Base-by-base conservation (phyloP, 2,113 vertebrate genomes). In the Typhlomys cinereus region DNA sequence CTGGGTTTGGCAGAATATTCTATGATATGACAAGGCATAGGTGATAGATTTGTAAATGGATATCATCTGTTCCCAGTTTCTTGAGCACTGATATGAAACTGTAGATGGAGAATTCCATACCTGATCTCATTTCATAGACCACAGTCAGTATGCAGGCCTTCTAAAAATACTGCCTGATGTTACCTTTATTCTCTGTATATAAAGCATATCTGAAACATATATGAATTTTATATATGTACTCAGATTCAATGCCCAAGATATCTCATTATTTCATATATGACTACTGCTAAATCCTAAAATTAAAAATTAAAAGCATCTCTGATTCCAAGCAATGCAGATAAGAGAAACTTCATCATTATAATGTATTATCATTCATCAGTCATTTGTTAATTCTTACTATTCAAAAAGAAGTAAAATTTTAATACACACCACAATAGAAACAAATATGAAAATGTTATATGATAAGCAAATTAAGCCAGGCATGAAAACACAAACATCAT, bases 351-450 rank as follows among this genome's bases (percentile, higher is more conserved):
- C 34, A 36, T 44, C 39, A 15, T 83, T 78, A 88, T 8, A 39
- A 25, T 52, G n/a, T 59, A 90, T 36, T 73, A 67, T 46, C 87
- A 69, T 59, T 69, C 34, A 76, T 67, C 41, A 83, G 54, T 8
- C 57, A 84, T 46, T 59, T 54, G 67, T 67, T 67, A 46, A 67
- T 75, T 83, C 66, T 76, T 92, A 76, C 74, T 94, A 64, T 59
- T 69, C 41, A 85, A 79, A 83, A 90, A 83, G 25, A 25, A 90
- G 75, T 94, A 12, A 90, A 36, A 34, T 88, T 90, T 66, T 92
- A 25, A 54, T 36, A 34, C n/a, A 75, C 67, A 46, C 67, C 34
- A 66, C 25, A 88, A n/a, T n/a, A 74, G 46, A 31, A 12, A 80
- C 39, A 41, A 82, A 83, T 7, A 50, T 89, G 57, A 57, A 74